Evolutionary conservation across 2,888 invertebrate genomes (phyloP).

Genomic region (Microdon myrmicae): DNA sequence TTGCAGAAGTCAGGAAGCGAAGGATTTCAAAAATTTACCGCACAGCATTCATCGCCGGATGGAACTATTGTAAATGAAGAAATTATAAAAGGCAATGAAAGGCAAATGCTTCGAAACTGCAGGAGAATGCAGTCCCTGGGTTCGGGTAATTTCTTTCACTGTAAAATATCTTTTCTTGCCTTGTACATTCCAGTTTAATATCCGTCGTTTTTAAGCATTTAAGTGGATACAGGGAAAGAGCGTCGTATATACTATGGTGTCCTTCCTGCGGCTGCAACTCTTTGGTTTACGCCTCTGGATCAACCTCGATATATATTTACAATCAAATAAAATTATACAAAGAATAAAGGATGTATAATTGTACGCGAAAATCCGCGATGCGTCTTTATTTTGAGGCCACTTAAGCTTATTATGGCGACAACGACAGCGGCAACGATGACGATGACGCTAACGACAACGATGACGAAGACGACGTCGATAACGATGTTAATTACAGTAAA

Average conservation of each 20-base stretch:
- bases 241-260: too few relatives aligned
- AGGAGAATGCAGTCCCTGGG: background rate
- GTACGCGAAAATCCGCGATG: slow-evolving; percentile 46
- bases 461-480: background rate
- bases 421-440: background rate
- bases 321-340: too few relatives aligned
- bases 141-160: too few relatives aligned
- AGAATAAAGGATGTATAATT: slow-evolving; percentile 10
- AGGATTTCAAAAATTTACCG: background rate
- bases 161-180: too few relatives aligned
- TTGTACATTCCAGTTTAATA: too few relatives aligned
- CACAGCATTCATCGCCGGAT: background rate
- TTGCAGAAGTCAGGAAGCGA: slow-evolving; percentile 21
- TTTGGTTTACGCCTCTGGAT: too few relatives aligned
- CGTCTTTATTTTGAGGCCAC: slow-evolving; percentile 46
- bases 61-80: slow-evolving; percentile 7
- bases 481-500: slow-evolving; percentile 7
- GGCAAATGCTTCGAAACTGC: background rate
- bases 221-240: too few relatives aligned
- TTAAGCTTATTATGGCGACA: slow-evolving; percentile 16
- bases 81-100: slow-evolving; percentile 6
- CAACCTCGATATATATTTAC: too few relatives aligned
- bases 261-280: too few relatives aligned
- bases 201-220: too few relatives aligned
- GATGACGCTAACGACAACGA: slow-evolving; percentile 2